phyloP scores from a whole-genome alignment of 1,140 invertebrate genomes.

The Mylabris phalerata region DNA sequence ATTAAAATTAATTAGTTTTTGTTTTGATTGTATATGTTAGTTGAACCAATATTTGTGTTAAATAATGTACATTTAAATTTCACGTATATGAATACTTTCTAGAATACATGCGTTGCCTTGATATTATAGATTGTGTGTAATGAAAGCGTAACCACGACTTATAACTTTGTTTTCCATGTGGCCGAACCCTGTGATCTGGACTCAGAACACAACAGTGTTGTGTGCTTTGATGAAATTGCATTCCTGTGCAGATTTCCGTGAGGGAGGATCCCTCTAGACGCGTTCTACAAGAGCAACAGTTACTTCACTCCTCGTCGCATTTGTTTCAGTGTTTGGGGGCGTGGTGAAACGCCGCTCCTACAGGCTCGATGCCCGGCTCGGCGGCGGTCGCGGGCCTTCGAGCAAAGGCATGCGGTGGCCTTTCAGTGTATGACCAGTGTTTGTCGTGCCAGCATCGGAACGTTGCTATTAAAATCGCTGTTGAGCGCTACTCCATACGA shows the following conservation, averaged over 20 bases:
- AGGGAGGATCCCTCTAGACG: slow-evolving; percentile 30
- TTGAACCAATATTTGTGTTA: too few species aligned
- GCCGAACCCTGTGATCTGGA: slow-evolving; percentile 40
- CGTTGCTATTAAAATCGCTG: background rate
- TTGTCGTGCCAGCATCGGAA: slow-evolving; percentile 10
- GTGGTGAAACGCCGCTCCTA: slow-evolving; percentile 37
- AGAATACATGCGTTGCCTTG: background rate
- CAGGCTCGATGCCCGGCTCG: slow-evolving; percentile 27
- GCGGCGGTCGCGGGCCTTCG: slow-evolving; percentile 25
- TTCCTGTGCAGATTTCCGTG: slow-evolving; percentile 44
- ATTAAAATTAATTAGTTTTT: too few species aligned
- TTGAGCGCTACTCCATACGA: slow-evolving; percentile 1
- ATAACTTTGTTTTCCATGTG: slow-evolving; percentile 44
- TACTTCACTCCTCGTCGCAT: slow-evolving; percentile 37
- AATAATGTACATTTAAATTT: too few species aligned
- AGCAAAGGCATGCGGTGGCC: slow-evolving; percentile 13
- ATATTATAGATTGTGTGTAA: slow-evolving; percentile 25
- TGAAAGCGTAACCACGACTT: slow-evolving; percentile 42
- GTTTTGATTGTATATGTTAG: too few species aligned
- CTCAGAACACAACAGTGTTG: slow-evolving; percentile 36
- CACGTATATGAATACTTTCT: too few species aligned
- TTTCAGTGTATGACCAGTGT: slow-evolving; percentile 16
- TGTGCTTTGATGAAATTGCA: slow-evolving; percentile 43
- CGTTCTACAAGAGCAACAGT: slow-evolving; percentile 40
- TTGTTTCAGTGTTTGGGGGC: slow-evolving; percentile 37